Base-by-base conservation (phyloP, 2,797 vertebrate species). In the Helicolenus hilgendorfi region DNA sequence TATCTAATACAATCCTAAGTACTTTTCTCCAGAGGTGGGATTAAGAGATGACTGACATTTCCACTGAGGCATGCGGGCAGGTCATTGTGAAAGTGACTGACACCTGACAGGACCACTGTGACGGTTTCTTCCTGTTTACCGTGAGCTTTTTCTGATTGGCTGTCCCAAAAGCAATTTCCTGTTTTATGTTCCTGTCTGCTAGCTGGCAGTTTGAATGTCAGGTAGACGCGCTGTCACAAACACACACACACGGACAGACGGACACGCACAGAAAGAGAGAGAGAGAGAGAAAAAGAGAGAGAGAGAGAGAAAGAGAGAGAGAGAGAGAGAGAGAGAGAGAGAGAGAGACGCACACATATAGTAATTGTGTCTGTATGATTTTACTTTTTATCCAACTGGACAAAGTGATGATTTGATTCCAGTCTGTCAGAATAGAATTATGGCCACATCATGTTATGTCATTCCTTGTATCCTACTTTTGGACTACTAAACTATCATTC, bases 101-200 rank as follows among this genome's bases (percentile, higher is more conserved):
- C 95, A 96, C 75, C 88, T 96, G 96, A 96, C 95, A 96, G 88
- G 82, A 80, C 93, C 88, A 91, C 87, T 94, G 77, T 94, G 96
- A 96, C 80, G 82, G 89, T 29, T 89, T 88, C 91, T 96, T 96
- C 93, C 95, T 95, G 94, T 96, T 97, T 94, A 85, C 69, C 18
- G 59, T 83, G 90, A 95, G 86, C 91, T 93, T 89, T 93, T 89
- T 90, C 92, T 95, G 93, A 97, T 97, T 97, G 95, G 96, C 90
- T 95, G 94, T 96, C 92, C 91, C 89, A 93, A 95, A 97, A 96
- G 96, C 93, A 96, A 96, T 97, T 97, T 97, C 96, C 95, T 96
- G 93, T 95, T 95, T 91, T 94, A 96, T 95, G 94, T 95, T 94
- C 85, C 92, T 96, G 96, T 96, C 96, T 88, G 84, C 79, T 88